Base-by-base conservation (phyloP, 2,888 invertebrate species). In the Leptinotarsa haldemani region DNA sequence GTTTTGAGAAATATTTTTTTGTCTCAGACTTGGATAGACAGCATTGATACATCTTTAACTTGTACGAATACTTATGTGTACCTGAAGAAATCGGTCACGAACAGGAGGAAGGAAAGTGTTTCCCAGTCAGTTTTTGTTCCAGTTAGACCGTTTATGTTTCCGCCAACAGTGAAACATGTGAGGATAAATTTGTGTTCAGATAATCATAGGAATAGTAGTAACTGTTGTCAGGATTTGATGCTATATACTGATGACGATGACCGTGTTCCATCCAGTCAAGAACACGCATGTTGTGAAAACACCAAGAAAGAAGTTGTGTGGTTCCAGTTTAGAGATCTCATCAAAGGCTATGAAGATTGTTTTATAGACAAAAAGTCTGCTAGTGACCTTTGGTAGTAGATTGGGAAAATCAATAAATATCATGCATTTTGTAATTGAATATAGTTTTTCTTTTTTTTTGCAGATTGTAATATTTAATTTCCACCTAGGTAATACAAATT, bases 321-420 rank as follows among this genome's bases (percentile, higher is more conserved):
- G 91, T 90, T 88, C 83, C 90, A 91, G 80, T 90, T 89, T 18
- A 89, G 86, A 69, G 88, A 88, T 84, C 84, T 89, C 46, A 87
- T 91, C 85, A 90, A 90, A 83, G 91, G 91, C 18, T 91, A 90
- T 80, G 90, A 90, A 86, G 91, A 91, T 82, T 88, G 88, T 80
- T 83, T 88, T 83, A 87, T 91, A 16, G 89, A 90, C 85, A 90
- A 90, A 47, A 87, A 85, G 79, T 90, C 91, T 15, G 87, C 90
- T 25, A 89, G 89, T 16, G 90, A 90, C 80, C 82, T 86, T 61
- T 91, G 91, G 91, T 87, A 81, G 80, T 47, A 22, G 13, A 22
- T 56, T 5, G 4, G 56, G 25, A 4, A 52, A 30, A 67, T 67
- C 18, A 16, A 1, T 52, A 15, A 47, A 66, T 61, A 22, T n/a